Base-by-base conservation (phyloP, 2,797 vertebrate genomes). In the Staurois parvus region DNA sequence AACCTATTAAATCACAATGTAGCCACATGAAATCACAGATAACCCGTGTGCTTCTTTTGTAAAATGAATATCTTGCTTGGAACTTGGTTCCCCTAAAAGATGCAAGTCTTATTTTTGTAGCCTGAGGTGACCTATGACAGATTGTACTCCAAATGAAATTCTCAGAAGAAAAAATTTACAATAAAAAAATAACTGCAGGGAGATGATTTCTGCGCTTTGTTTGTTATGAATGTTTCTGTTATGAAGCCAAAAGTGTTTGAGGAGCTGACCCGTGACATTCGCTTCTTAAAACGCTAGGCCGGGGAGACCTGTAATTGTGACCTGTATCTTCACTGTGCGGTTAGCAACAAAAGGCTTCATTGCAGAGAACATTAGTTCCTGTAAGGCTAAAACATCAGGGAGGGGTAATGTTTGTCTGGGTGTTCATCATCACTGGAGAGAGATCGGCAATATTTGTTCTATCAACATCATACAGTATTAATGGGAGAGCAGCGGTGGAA, bases 321-420 rank as follows among this genome's bases (percentile, higher is more conserved):
- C 74, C 74, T 59, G 74, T 76, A 34, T 76, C 74, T 76, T 76
- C 11, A 12, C 74, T 24, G 48, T 59, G 24, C 15, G 29, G 21
- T 59, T 76, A 24, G 13, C 19, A 59, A 76, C 74, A 59, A 76
- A 59, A 76, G 48, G 48, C 52, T 76, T 62, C 32, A 76, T 76
- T n/a, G 15, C 48, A 76, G 42, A 34, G 52, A 76, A 76, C 74
- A 76, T 76, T 76, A 76, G 74, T 76, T 76, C 29, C 74, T 59
- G 29, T 76, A 19, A 59, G 74, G 45, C 52, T 59, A 29, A 76
- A 48, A 48, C 3, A 15, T 48, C 48, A 12, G 48, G 74, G 59
- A 17, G 19, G 2, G 73, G 21, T 28, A 52, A 28, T 48, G 28
- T 75, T 42, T 56, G 29, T 76, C 30, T 34, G 52, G 29, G 45